Conservation (phyloP, 2,113 vertebrate genomes). For the Sclerurus mexicanus region DNA sequence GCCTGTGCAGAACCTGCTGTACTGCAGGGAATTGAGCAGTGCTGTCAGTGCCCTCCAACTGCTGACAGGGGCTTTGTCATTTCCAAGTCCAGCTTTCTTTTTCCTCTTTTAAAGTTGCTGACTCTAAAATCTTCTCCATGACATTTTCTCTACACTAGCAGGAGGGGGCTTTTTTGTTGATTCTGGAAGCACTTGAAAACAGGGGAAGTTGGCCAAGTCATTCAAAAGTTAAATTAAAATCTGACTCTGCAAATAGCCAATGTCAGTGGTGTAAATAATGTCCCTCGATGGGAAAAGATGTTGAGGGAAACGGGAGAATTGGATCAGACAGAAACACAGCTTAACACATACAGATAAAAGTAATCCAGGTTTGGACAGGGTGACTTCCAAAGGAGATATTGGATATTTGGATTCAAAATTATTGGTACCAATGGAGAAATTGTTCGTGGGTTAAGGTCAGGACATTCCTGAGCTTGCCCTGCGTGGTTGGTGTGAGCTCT, state of each 20-base stretch:
- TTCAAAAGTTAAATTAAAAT: slow-evolving; percentile 43
- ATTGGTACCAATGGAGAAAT: neutral
- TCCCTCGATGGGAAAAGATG: neutral
- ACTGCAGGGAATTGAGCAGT: neutral
- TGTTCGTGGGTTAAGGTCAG: neutral
- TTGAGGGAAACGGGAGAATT: neutral
- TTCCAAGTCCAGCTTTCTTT: neutral
- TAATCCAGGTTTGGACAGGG: neutral
- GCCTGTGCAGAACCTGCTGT: neutral
- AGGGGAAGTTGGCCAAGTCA: neutral
- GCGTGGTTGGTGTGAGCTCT: neutral
- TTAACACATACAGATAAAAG: neutral
- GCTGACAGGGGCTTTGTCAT: neutral
- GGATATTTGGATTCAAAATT: neutral
- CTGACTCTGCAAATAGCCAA: slow-evolving; percentile 28
- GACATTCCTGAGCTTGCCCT: neutral
- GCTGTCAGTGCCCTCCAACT: neutral
- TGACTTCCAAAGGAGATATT: neutral
- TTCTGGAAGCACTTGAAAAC: slow-evolving; percentile 44
- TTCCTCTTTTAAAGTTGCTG: neutral
- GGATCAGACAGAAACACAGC: neutral
- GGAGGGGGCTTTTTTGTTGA: neutral
- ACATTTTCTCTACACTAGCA: slow-evolving; percentile 24
- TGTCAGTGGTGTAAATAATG: neutral
- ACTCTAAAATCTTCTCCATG: slow-evolving; percentile 2